phyloP scores from a whole-genome alignment of 2,888 invertebrate species.

The Papilio gigon region DNA sequence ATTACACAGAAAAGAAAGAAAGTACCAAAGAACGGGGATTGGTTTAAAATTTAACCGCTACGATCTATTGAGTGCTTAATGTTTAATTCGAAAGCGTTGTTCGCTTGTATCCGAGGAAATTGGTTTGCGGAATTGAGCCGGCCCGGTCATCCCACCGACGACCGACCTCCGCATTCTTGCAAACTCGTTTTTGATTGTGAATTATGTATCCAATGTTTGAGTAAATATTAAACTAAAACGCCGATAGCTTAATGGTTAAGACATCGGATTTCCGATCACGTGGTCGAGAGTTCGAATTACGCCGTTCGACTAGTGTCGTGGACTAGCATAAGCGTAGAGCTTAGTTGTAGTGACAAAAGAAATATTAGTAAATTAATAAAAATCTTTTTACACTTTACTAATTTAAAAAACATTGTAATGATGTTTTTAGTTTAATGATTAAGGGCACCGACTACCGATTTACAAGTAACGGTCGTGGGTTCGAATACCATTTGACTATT shows the following conservation, averaged over 20 bases:
- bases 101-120: constrained; percentile 45
- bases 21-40: neutral
- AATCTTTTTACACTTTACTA: too few species aligned
- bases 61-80: constrained; percentile 11
- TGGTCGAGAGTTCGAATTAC: too few species aligned
- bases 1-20: constrained; percentile 3
- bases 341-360: too few species aligned
- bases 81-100: constrained; percentile 28
- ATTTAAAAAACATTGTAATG: too few species aligned
- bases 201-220: constrained; percentile 19
- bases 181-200: constrained; percentile 40
- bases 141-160: constrained; percentile 40
- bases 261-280: too few species aligned
- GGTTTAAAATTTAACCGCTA: constrained; percentile 5
- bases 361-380: too few species aligned
- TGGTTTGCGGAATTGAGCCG: constrained; percentile 49
- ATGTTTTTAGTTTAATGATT: too few species aligned
- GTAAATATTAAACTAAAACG: neutral
- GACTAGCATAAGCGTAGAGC: too few species aligned
- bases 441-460: too few species aligned
- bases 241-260: neutral
- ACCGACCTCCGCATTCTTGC: constrained; percentile 43
- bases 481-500: neutral
- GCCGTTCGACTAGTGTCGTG: too few species aligned
- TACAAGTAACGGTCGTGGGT: too few species aligned